phyloP scores from a whole-genome alignment of 2,113 vertebrate species.

The Cebus imitator region DNA sequence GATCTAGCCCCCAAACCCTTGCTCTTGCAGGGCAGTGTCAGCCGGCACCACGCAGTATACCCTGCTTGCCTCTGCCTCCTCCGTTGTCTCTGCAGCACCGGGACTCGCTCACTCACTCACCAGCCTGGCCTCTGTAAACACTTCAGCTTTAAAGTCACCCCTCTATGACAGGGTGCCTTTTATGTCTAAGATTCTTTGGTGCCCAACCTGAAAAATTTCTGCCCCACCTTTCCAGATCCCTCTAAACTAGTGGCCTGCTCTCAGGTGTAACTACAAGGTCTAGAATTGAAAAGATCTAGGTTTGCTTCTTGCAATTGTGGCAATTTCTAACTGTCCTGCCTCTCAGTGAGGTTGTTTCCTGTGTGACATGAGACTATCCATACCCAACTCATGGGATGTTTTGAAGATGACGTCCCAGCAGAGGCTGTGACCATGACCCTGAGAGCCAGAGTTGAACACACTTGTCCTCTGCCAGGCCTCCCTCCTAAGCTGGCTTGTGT shows the following conservation, averaged over 20 bases:
- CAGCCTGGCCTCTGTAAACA: not conserved
- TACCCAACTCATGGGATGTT: too few relatives aligned
- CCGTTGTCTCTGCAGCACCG: not conserved
- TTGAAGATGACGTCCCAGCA: not conserved
- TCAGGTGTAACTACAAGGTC: not conserved
- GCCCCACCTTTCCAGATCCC: not conserved
- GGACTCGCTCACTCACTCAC: too few relatives aligned
- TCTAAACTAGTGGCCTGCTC: not conserved
- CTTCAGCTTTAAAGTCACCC: not conserved
- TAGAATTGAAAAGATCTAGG: not conserved
- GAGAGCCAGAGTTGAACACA: not conserved
- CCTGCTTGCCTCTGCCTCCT: not conserved
- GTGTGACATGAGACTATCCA: not conserved
- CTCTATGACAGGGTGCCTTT: not conserved
- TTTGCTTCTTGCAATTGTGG: not conserved
- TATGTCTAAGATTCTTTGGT: not conserved
- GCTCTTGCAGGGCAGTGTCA: not conserved
- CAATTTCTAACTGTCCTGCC: not conserved
- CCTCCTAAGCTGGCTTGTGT: not conserved
- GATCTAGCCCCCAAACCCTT: not conserved
- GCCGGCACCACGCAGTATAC: not conserved
- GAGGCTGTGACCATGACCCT: not conserved
- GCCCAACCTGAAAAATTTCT: not conserved
- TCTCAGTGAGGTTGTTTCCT: not conserved
- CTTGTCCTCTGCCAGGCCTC: not conserved